Evolutionary conservation across 1,140 invertebrate genomes (phyloP), one percentile per base, ranked within the genome.

Genomic region (Lanistes nyassanus): DNA sequence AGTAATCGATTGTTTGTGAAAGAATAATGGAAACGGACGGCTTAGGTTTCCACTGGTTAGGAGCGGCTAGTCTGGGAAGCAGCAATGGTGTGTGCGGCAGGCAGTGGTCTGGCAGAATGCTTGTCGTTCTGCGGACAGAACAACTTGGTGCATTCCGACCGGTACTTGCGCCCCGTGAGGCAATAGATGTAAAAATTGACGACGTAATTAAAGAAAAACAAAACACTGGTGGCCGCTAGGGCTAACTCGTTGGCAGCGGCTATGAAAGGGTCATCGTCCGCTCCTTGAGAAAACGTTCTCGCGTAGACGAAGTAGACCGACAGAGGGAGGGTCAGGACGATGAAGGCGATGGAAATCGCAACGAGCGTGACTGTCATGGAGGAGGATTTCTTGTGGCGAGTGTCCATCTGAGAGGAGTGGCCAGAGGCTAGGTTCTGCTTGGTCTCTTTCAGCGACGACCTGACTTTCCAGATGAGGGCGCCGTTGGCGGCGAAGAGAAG

Each of bases 171-270:
- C 2, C 56, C 56, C 13, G n/a, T 60, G 11, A 60, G 56, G 23
- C 56, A 60, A 23, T 60, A 60, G 11, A 60, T 60, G 56, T 60
- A 60, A 23, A 60, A 60, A 7, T 60, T 60, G 9, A 60, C 23
- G 56, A 23, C 56, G n/a, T n/a, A n/a, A 31, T 60, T 60, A 31
- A n/a, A 26, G 23, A 26, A 60, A 23, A 26, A 60, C 23, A 60
- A 60, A 11, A 60, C n/a, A 31, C 23, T 26, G 2, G 29, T 31
- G n/a, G 29, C 3, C 23, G 56, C 56, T 60, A 26, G n/a, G 9
- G 29, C 56, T 9, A 60, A 9, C n/a, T 60, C 23, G 56, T 60
- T n/a, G n/a, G 56, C 23, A 23, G 23, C 56, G n/a, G 56, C n/a
- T 7, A 60, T 26, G 56, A 9, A 11, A 23, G n/a, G n/a, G 23